Percentiles rank a stretch among this genome's conserved stretches.
Conservation (phyloP, 2,888 invertebrate genomes). For the Tenodera sinensis region DNA sequence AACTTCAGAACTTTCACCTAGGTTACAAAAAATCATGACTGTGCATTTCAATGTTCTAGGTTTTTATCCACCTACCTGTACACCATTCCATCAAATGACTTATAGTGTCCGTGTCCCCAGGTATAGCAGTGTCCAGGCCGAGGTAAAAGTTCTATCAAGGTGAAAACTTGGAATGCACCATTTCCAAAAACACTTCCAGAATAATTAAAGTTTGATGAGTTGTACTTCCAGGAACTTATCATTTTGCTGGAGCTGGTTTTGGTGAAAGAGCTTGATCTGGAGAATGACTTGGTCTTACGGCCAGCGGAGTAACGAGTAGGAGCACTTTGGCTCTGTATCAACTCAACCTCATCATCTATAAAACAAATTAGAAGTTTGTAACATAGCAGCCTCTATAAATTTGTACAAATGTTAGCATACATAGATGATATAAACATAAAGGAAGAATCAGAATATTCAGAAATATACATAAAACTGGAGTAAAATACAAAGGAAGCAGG, state of each 20-base stretch:
- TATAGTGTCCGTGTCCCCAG: slow-evolving; percentile 78
- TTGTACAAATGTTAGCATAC: too few relatives aligned
- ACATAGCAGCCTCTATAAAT: too few relatives aligned
- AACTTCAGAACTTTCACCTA: too few relatives aligned
- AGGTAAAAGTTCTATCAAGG: slow-evolving; percentile 35
- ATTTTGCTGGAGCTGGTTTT: background rate
- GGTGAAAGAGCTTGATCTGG: background rate
- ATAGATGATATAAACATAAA: too few relatives aligned
- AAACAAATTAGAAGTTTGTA: background rate
- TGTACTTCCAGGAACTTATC: background rate
- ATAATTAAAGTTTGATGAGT: background rate
- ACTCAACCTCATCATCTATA: background rate
- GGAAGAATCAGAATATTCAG: too few relatives aligned
- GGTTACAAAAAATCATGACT: too few relatives aligned
- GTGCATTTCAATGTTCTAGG: slow-evolving; percentile 45
- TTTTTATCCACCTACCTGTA: slow-evolving; percentile 52
- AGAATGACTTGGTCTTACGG: background rate
- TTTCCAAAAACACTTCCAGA: background rate
- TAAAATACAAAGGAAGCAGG: too few relatives aligned
- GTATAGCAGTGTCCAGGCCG: slow-evolving; percentile 70
- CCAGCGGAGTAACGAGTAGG: background rate
- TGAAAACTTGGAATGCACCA: background rate
- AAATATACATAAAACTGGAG: too few relatives aligned
- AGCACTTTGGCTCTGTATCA: background rate
- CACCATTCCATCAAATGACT: slow-evolving; percentile 80